These are phyloP conservation scores for Cabera pusaria DNA, from an alignment of 2,888 invertebrate species.

Conservation along the genomic window DNA sequence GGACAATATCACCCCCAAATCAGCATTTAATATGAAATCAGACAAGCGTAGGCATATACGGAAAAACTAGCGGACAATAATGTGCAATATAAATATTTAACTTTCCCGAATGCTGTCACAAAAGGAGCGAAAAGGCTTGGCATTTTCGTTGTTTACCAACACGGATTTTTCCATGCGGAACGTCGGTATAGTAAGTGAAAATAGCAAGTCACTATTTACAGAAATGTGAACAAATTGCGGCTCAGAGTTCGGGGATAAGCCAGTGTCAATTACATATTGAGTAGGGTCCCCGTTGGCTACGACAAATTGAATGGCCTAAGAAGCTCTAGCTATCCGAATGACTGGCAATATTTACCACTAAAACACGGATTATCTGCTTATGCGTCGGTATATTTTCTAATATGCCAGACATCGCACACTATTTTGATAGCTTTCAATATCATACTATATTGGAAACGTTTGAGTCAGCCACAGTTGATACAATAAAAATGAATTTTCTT, in stretches of 20 bases:
- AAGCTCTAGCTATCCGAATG: constrained; percentile 49
- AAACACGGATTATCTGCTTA: constrained; percentile 55
- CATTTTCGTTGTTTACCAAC: constrained; percentile 34
- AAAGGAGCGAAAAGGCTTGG: constrained; percentile 30
- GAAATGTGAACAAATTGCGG: constrained; percentile 72
- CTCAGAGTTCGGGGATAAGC: constrained; percentile 73
- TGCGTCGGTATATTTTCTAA: constrained; percentile 52
- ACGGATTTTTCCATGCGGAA: constrained; percentile 34
- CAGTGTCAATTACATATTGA: constrained; percentile 78
- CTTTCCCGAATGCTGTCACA: constrained; percentile 28
- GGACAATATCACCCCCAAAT: constrained; percentile 2
- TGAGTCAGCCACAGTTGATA: constrained; percentile 34
- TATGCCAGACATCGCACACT: constrained; percentile 30
- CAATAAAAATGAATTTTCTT: constrained; percentile 33
- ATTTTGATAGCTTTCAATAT: constrained; percentile 36
- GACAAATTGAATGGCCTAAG: constrained; percentile 76
- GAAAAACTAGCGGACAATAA: constrained; percentile 18
- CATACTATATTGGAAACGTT: constrained; percentile 32
- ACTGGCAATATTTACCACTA: constrained; percentile 73
- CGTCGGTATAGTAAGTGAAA: constrained; percentile 41
- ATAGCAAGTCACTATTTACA: constrained; percentile 57
- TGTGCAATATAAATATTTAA: constrained; percentile 34
- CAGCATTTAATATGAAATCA: constrained; percentile 12
- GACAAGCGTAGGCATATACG: constrained; percentile 9
- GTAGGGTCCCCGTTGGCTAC: constrained; percentile 64